Evolutionary conservation across 1,140 invertebrate species (phyloP), one percentile per base, ranked within the genome.

Genomic region (Cydia strobilella): DNA sequence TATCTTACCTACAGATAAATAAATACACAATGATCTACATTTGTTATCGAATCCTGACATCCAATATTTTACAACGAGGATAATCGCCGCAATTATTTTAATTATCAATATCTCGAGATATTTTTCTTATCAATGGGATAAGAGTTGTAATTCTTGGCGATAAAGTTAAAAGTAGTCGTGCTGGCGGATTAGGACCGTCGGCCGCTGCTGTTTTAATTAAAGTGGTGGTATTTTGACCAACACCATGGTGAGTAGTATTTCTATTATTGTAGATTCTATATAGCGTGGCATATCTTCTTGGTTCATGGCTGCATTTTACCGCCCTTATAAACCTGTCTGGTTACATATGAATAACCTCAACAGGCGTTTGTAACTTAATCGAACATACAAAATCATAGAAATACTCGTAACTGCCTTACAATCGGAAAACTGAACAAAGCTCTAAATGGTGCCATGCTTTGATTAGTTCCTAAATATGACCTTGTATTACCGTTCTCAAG

Each of bases 91-190:
- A 69, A 69, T 69, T 69, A 69, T 69, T 69, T 69, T 42, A 69
- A 84, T 86, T 87, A 87, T 83, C 74, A 75, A 80, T 90, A 91
- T 90, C 88, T 72, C 31, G 2, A 80, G 86, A 86, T 89, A 84
- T 77, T 74, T 76, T 18, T 71, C 6, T 82, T 88, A 85, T 87
- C 83, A 75, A 45, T 74, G 54, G 85, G 86, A 90, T 87, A 88
- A 84, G 77, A 82, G 62, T 81, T 62, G 75, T 82, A 82, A 80
- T 82, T 81, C 78, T 79, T 42, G 80, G 79, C 85, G 79, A 81
- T 83, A 82, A 82, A 79, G 10, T 76, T 78, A 5, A 76, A 81
- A 74, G 54, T 86, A 91, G 88, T 90, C 77, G 85, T 75, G 84
- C 84, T 85, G 86, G 84, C 86, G 87, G 79, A 78, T 82, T 74